Evolutionary conservation across 2,888 invertebrate species (phyloP), one percentile per base, ranked within the genome.

Genomic region (Sphaeridia pumilis): DNA sequence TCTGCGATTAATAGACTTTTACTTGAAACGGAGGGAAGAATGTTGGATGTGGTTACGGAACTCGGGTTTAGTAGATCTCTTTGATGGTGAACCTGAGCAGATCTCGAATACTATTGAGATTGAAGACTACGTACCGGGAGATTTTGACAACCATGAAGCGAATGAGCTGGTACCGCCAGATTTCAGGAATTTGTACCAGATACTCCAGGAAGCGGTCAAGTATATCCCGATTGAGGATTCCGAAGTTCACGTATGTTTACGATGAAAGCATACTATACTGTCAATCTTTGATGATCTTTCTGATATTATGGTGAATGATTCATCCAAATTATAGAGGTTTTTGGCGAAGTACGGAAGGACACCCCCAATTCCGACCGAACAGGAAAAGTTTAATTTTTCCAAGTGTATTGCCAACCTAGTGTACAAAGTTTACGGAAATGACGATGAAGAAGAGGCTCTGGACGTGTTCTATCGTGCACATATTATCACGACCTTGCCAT

Each of bases 1-100:
- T 20, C 24, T 38, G n/a, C n/a, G 34, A 7, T 25, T 49, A 1
- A 10, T 7, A 10, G 17, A 31, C 14, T 54, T 54, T 46, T 52
- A 26, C n/a, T 12, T 52, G 28, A 26, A 38, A 10, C 26, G 52
- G 5, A 22, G 52, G 24, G 20, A 21, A 28, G 21, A 26, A 2
- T 27, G 41, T 26, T 52, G 22, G 28, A 24, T 46, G 5, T 17
- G 22, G 22, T 35, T 10, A 38, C 24, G n/a, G 36, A 31, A 31
- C 14, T n/a, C n/a, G n/a, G n/a, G n/a, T n/a, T n/a, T n/a, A n/a
- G n/a, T n/a, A n/a, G n/a, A n/a, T n/a, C n/a, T n/a, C n/a, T n/a
- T n/a, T n/a, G n/a, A n/a, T n/a, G n/a, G n/a, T n/a, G n/a, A n/a
- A n/a, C n/a, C n/a, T n/a, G 14, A 31, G 7, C 14, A 7, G 14